Base-by-base conservation (phyloP, 2,888 invertebrate genomes). In the Netelia fuscicornis region DNA sequence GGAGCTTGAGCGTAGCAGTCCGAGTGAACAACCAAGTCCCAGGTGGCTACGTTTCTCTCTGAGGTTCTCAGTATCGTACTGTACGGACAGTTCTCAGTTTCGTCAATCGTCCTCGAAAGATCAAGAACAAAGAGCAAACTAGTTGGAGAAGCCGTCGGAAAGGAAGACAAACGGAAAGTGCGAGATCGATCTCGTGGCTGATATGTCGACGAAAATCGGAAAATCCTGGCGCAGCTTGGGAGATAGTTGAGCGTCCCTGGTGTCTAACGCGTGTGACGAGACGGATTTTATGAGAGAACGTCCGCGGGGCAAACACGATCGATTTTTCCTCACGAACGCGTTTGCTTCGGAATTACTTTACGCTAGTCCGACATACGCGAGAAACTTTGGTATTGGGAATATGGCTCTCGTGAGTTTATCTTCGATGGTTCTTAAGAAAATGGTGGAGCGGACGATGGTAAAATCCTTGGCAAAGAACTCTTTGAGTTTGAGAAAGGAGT, bases 171-270 rank as follows among this genome's bases (percentile, higher is more conserved):
- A 62, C 52, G 42, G 8, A 54, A 64, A 71, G 54, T 62, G 54
- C 71, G 42, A 71, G 71, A 79, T 65, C 56, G 17, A 72, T 79
- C 42, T 2, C 6, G 5, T 1, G 37, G 37, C 37, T 1, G 37
- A 37, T 37, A 37, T 37, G 1, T 37, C 37, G 3, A 48, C 2
- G 48, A 48, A 48, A 48, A 10, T 48, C 48, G 48, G 10, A 13
- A 48, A 13, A 48, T 13, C 13, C 48, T 1, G 3, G 0, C 2
- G 2, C 48, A 48, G 48, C 11, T 48, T 48, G 10, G 48, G 0
- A 13, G 48, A 48, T 13, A 44, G 81, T 84, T 81, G 81, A 84
- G 84, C 68, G 81, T 77, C 81, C 64, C 81, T 77, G 81, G 58
- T 68, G 54, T 44, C 42, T 68, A 56, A 81, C 67, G 67, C 76